Evolutionary conservation across 2,113 vertebrate genomes (phyloP).

Genomic region (Etheostoma spectabile): DNA sequence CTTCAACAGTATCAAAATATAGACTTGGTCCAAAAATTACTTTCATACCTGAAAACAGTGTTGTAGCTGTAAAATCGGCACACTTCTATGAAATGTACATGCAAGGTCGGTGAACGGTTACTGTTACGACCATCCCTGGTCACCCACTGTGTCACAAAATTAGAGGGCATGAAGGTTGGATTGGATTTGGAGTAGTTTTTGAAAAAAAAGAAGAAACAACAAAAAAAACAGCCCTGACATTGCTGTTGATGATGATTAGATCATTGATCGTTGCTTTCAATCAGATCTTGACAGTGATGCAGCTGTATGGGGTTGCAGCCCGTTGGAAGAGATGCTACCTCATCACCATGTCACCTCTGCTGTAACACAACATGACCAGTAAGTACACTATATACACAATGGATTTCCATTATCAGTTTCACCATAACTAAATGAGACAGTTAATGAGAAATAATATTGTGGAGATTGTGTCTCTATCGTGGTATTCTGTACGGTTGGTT

Average conservation of each 20-base stretch:
- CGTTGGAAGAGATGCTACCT: conserved; percentile 42
- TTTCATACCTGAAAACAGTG: too few species aligned
- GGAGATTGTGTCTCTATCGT: not conserved
- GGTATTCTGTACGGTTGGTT: too few species aligned
- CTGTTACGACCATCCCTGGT: too few species aligned
- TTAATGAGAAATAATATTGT: not conserved
- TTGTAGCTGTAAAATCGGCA: too few species aligned
- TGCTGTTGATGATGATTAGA: too few species aligned
- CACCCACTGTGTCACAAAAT: too few species aligned
- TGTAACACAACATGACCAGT: conserved; percentile 72
- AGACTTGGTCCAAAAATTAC: too few species aligned
- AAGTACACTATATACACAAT: not conserved
- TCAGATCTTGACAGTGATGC: conserved; percentile 19
- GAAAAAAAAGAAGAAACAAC: not conserved
- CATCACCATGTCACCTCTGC: conserved; percentile 22
- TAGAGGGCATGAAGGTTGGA: too few species aligned
- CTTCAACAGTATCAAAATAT: too few species aligned
- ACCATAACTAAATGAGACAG: not conserved
- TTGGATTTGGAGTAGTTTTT: not conserved
- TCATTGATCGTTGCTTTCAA: not conserved
- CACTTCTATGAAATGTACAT: too few species aligned
- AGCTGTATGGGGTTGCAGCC: conserved; percentile 21
- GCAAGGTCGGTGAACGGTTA: too few species aligned
- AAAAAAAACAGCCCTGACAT: too few species aligned
- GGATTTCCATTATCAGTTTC: not conserved